Percentiles rank a stretch among this genome's conserved stretches.
Evolutionary conservation across 2,888 invertebrate genomes (phyloP).

Genomic region (Zygothrica quintamaculata): DNA sequence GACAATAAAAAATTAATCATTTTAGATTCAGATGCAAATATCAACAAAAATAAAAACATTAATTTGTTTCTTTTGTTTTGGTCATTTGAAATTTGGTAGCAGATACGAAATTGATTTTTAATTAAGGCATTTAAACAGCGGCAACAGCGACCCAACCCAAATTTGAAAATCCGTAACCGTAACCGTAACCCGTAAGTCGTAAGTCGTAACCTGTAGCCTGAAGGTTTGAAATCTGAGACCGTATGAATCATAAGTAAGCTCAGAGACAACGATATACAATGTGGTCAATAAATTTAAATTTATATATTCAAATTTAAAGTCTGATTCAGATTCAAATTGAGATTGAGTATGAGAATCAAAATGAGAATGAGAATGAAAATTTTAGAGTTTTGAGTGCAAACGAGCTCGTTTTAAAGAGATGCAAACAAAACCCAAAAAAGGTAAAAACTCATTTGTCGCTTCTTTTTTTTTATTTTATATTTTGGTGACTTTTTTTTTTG

Average conservation of each 20-base stretch:
- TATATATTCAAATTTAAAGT: conserved; percentile 33
- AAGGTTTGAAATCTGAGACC: conserved; percentile 14
- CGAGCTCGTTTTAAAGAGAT: conserved; percentile 74
- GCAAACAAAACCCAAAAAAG: conserved; percentile 31
- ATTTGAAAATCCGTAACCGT: conserved; percentile 41
- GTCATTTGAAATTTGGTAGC: conserved; percentile 69
- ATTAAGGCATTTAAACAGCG: conserved; percentile 73
- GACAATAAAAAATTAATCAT: conserved; percentile 19
- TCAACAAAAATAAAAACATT: conserved; percentile 9
- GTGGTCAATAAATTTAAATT: conserved; percentile 70
- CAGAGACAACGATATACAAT: conserved; percentile 35
- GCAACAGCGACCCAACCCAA: conserved; percentile 39
- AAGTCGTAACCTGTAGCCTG: not conserved
- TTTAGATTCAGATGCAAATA: conserved; percentile 30
- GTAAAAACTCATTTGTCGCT: conserved; percentile 47
- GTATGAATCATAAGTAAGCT: conserved; percentile 64
- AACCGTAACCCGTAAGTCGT: conserved; percentile 39
- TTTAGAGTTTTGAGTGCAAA: conserved; percentile 54
- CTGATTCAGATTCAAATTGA: conserved; percentile 13
- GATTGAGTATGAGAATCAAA: conserved; percentile 10
- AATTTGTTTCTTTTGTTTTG: conserved; percentile 34
- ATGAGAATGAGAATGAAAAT: conserved; percentile 6
- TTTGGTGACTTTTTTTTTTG: conserved; percentile 22
- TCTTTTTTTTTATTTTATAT: conserved; percentile 5
- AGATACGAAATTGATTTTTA: conserved; percentile 75